Percentiles rank a stretch among this genome's conserved stretches.
These are phyloP conservation scores for Aquatica leii DNA, from an alignment of 2,888 invertebrate genomes.

Conservation along the genomic window DNA sequence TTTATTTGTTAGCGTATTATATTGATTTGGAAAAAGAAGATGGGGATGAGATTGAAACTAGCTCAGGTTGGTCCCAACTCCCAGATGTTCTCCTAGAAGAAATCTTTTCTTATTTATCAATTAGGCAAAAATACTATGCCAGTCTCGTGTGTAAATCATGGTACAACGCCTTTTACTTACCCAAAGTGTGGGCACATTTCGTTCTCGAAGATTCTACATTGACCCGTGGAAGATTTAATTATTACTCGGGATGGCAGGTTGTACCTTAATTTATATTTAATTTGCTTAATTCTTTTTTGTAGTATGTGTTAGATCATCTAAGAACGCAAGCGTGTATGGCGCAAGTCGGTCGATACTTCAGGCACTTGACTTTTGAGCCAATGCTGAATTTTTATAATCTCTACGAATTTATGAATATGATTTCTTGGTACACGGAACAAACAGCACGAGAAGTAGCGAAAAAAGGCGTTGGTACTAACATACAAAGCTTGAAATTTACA, in stretches of 20 bases:
- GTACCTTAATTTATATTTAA: constrained; percentile 42
- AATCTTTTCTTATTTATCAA: constrained; percentile 73
- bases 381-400: constrained; percentile 82
- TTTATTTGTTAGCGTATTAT: constrained; percentile 48
- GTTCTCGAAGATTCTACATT: constrained; percentile 75
- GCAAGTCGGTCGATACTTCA: constrained; percentile 72
- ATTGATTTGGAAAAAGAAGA: constrained; percentile 57
- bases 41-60: constrained; percentile 55
- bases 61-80: constrained; percentile 71
- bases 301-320: constrained; percentile 77
- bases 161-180: constrained; percentile 76
- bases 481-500: constrained; percentile 71
- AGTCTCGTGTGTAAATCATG: constrained; percentile 74
- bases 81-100: constrained; percentile 79
- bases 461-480: constrained; percentile 65
- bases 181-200: constrained; percentile 79
- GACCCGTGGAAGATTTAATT: constrained; percentile 78
- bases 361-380: constrained; percentile 74
- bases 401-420: constrained; percentile 83
- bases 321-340: constrained; percentile 75
- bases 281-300: constrained; percentile 46
- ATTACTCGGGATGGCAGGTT: constrained; percentile 85
- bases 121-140: constrained; percentile 76
- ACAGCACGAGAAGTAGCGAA: constrained; percentile 50
- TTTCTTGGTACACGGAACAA: constrained; percentile 77